Percentiles rank a stretch among this genome's conserved stretches.
Evolutionary conservation across 1,140 invertebrate species (phyloP).

Genomic region (Euura lappo): DNA sequence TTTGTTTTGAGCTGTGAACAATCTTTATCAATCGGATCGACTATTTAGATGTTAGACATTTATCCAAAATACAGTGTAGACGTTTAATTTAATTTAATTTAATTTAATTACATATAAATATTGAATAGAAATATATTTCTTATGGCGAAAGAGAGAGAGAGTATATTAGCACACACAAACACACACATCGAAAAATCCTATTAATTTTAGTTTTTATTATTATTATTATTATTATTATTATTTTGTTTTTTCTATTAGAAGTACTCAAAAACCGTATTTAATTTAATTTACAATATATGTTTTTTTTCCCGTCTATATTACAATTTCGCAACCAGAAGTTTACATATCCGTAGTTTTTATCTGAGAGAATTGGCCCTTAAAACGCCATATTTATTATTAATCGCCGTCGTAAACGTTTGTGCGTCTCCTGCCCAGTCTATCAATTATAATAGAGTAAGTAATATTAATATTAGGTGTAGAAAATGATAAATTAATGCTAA

Average conservation of each 20-base stretch:
- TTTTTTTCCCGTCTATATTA: not conserved
- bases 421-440: not conserved
- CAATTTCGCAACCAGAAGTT: not conserved
- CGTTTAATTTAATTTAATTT: not conserved
- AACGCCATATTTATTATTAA: not conserved
- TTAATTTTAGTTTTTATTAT: not conserved
- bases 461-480: not conserved
- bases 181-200: not conserved
- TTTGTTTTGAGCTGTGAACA: not conserved
- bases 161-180: not conserved
- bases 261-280: slow-evolving; percentile 2
- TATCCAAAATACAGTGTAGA: not conserved
- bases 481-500: not conserved
- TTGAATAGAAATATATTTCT: too few species aligned
- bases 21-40: not conserved
- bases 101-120: not conserved
- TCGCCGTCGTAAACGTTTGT: not conserved
- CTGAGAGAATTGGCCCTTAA: not conserved
- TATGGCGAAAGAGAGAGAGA: not conserved
- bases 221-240: not conserved
- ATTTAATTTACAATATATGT: not conserved
- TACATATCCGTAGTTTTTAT: slow-evolving; percentile 4
- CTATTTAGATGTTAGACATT: not conserved
- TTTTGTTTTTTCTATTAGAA: not conserved
- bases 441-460: not conserved